Evolutionary conservation across 2,888 invertebrate genomes (phyloP).

Genomic region (Dilophus febrilis): DNA sequence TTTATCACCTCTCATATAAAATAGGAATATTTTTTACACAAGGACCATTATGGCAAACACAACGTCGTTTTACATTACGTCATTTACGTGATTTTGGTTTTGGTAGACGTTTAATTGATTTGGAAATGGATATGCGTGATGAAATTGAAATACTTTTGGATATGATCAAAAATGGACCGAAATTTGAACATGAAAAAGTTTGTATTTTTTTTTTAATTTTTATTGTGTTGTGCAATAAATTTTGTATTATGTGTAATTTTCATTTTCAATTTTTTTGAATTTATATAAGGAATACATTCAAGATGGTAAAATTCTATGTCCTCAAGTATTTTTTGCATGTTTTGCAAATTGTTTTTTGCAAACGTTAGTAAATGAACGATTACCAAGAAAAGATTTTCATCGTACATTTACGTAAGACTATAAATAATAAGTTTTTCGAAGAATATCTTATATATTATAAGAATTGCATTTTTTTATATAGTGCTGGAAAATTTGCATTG

Average conservation of each 20-base stretch:
- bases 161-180: slow-evolving; percentile 31
- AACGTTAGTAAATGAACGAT: slow-evolving; percentile 34
- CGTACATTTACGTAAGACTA: slow-evolving; percentile 25
- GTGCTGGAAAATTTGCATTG: slow-evolving; percentile 28
- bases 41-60: slow-evolving; percentile 43
- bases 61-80: slow-evolving; percentile 46
- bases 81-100: slow-evolving; percentile 51
- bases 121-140: slow-evolving; percentile 34
- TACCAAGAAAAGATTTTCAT: slow-evolving; percentile 35
- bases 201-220: no score
- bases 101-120: slow-evolving; percentile 38
- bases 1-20: no score
- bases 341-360: slow-evolving; percentile 39
- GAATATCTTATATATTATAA: background rate
- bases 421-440: background rate
- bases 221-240: no score
- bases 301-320: slow-evolving; percentile 28
- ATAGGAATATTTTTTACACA: slow-evolving; percentile 50
- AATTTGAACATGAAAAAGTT: slow-evolving; percentile 28
- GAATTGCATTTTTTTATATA: slow-evolving; percentile 1
- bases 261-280: no score
- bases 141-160: slow-evolving; percentile 32
- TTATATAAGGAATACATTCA: slow-evolving; percentile 2
- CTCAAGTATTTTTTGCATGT: slow-evolving; percentile 36
- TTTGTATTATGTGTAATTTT: no score